Conservation (phyloP, 2,113 vertebrate species). For the Dasyurus viverrinus region DNA sequence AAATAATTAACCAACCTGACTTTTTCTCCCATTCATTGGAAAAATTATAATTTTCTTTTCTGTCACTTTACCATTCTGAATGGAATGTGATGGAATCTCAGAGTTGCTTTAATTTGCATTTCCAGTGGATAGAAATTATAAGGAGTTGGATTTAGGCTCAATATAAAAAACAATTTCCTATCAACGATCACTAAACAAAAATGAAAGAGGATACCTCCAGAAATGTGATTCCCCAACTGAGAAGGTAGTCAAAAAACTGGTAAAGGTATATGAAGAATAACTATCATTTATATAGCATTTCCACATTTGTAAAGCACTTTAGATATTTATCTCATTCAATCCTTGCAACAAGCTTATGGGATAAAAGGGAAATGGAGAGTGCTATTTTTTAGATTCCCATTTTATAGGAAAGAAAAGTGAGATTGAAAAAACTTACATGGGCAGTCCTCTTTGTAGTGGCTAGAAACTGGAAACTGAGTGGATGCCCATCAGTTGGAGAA, state of each 20-base stretch:
- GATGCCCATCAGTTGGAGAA: too few species aligned
- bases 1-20: background rate
- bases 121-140: background rate
- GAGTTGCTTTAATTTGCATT: background rate
- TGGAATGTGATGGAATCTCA: background rate
- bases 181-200: background rate
- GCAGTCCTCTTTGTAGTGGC: too few species aligned
- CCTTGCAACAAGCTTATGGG: background rate
- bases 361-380: background rate
- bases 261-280: background rate
- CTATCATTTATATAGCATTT: background rate
- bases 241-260: background rate
- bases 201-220: background rate
- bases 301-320: background rate
- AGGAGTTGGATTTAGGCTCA: background rate
- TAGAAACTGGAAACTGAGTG: too few species aligned
- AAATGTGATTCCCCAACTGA: background rate
- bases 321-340: background rate
- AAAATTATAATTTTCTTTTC: background rate
- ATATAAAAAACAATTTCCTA: background rate
- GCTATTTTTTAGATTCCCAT: background rate
- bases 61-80: background rate
- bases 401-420: background rate
- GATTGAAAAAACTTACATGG: background rate
- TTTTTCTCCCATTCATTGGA: background rate